A percentile compares a stretch with the other conserved stretches of the same genome.
These are phyloP conservation scores for Sphecodes monilicornis DNA, from an alignment of 2,888 invertebrate species.

Conservation along the genomic window DNA sequence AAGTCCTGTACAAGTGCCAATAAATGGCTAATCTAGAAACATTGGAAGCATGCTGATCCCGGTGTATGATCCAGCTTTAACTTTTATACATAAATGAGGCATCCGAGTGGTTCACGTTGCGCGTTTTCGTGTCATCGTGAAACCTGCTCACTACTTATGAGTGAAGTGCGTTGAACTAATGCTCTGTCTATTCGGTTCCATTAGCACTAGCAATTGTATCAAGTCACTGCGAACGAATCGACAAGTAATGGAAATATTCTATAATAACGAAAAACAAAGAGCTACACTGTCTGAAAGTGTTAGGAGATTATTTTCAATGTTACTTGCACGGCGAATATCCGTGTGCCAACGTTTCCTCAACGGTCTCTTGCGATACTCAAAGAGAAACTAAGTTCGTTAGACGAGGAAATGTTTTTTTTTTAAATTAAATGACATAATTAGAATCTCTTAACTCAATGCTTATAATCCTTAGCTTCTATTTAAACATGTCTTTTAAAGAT, in stretches of 20 bases:
- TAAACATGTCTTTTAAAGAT: constrained; percentile 39
- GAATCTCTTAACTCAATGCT: constrained; percentile 50
- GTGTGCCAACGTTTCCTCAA: constrained; percentile 1
- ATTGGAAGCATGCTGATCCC: constrained; percentile 30
- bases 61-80: constrained; percentile 68
- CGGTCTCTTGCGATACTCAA: constrained; percentile 7
- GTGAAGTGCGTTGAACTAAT: constrained; percentile 42
- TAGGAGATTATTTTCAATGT: constrained; percentile 36
- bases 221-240: constrained; percentile 45
- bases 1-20: constrained; percentile 78
- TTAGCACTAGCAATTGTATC: constrained; percentile 59
- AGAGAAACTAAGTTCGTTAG: constrained; percentile 28
- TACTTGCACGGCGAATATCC: constrained; percentile 35
- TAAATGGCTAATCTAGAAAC: constrained; percentile 71
- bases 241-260: constrained; percentile 34
- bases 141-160: constrained; percentile 33
- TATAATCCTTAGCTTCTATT: constrained; percentile 56
- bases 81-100: constrained; percentile 21
- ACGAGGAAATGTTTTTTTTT: constrained; percentile 27
- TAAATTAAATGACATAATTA: constrained; percentile 44
- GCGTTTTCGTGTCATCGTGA: constrained; percentile 27
- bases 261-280: constrained; percentile 24
- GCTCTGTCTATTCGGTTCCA: constrained; percentile 55
- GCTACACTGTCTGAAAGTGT: constrained; percentile 23
- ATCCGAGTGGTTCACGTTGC: constrained; percentile 29